These are phyloP conservation scores for Aphodius sticticus DNA, from an alignment of 2,888 invertebrate species.

Conservation along the genomic window DNA sequence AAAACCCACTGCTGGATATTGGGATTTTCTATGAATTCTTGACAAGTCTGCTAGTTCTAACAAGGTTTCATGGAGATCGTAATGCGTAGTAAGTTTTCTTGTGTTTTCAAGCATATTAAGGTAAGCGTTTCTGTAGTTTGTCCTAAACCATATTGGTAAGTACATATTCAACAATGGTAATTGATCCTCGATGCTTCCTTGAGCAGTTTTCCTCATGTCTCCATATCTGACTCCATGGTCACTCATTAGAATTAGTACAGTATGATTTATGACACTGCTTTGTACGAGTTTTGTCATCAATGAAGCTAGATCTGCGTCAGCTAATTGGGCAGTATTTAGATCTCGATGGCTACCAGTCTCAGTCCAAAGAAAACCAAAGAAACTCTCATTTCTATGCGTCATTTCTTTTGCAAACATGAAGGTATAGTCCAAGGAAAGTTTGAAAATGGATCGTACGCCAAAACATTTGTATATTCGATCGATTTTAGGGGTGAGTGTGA, in stretches of 20 bases:
- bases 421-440: slow-evolving; percentile 76
- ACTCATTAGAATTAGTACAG: slow-evolving; percentile 78
- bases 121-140: slow-evolving; percentile 68
- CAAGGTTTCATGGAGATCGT: slow-evolving; percentile 84
- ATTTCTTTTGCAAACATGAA: slow-evolving; percentile 69
- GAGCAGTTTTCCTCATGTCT: slow-evolving; percentile 80
- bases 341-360: slow-evolving; percentile 85
- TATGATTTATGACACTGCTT: slow-evolving; percentile 68
- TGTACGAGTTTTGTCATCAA: slow-evolving; percentile 67
- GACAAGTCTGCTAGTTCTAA: slow-evolving; percentile 69
- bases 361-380: slow-evolving; percentile 88
- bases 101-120: slow-evolving; percentile 72
- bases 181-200: slow-evolving; percentile 87
- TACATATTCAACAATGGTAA: slow-evolving; percentile 80
- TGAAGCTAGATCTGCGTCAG: slow-evolving; percentile 71
- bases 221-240: slow-evolving; percentile 94
- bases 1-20: slow-evolving; percentile 62
- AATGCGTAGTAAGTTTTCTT: slow-evolving; percentile 79
- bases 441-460: slow-evolving; percentile 73
- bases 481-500: slow-evolving; percentile 72
- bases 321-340: slow-evolving; percentile 77
- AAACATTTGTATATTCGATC: slow-evolving; percentile 74
- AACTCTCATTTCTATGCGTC: slow-evolving; percentile 65
- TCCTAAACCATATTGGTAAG: slow-evolving; percentile 76
- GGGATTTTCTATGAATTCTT: neutral